phyloP scores from a whole-genome alignment of 2,888 invertebrate species.

The Mellilla xanthometata region DNA sequence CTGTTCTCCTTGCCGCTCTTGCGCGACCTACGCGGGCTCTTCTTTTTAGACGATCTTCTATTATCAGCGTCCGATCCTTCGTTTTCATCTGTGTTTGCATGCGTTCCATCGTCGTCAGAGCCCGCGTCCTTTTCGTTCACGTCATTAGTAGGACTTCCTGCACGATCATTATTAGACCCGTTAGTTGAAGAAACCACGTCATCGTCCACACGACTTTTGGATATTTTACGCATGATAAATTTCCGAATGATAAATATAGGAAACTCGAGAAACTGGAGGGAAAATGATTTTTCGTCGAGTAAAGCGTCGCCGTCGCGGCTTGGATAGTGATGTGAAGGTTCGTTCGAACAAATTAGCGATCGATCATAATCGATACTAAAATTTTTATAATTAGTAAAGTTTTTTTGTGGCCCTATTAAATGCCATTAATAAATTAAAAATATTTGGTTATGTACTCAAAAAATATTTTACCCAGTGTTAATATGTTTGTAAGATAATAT shows the following conservation, averaged over 20 bases:
- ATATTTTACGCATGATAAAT: slow-evolving; percentile 68
- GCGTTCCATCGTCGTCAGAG: slow-evolving; percentile 39
- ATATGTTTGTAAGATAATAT: too few relatives aligned
- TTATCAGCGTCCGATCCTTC: slow-evolving; percentile 40
- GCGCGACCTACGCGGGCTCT: slow-evolving; percentile 56
- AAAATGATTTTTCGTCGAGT: slow-evolving; percentile 22
- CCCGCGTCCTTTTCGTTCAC: slow-evolving; percentile 40
- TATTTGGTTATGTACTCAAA: too few relatives aligned
- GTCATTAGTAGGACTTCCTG: slow-evolving; percentile 27
- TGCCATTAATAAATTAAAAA: too few relatives aligned
- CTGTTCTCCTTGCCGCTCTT: slow-evolving; percentile 50
- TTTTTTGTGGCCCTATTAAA: too few relatives aligned
- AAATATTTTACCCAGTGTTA: too few relatives aligned
- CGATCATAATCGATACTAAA: too few relatives aligned
- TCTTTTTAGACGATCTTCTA: slow-evolving; percentile 38
- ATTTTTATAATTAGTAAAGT: too few relatives aligned
- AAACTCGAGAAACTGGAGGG: slow-evolving; percentile 32
- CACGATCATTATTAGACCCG: slow-evolving; percentile 58
- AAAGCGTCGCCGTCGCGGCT: slow-evolving; percentile 2
- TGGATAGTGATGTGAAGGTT: not conserved
- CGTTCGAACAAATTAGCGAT: too few relatives aligned
- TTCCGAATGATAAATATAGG: slow-evolving; percentile 9
- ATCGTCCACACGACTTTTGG: slow-evolving; percentile 70
- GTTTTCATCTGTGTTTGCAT: slow-evolving; percentile 28
- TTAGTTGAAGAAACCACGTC: slow-evolving; percentile 74